These are phyloP conservation scores for Sigmodon hispidus DNA, from an alignment of 2,113 vertebrate genomes.

Conservation along the genomic window DNA sequence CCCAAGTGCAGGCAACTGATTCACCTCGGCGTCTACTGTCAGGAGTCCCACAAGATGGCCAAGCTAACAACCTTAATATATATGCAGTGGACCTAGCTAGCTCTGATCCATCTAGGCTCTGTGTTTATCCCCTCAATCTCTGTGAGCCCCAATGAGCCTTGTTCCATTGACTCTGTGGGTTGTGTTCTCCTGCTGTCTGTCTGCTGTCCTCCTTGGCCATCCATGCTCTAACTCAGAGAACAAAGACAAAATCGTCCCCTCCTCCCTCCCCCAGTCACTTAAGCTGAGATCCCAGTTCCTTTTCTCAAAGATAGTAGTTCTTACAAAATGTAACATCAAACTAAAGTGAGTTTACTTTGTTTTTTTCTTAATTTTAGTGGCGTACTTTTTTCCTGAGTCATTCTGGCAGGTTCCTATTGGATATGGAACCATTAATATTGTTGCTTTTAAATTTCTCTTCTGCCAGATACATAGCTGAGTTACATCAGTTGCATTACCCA, in stretches of 20 bases:
- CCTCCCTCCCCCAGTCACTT: too few relatives aligned
- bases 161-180: background rate
- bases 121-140: background rate
- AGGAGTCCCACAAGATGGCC: background rate
- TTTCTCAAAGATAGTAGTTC: conserved; percentile 10
- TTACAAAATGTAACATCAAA: conserved; percentile 1
- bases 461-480: conserved; percentile 2
- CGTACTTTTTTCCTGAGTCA: conserved; percentile 32
- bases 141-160: background rate
- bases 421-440: background rate
- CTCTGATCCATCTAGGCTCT: background rate
- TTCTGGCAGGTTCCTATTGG: background rate
- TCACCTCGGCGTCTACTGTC: background rate
- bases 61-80: background rate
- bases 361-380: conserved; percentile 1
- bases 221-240: conserved; percentile 36
- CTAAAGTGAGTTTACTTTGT: background rate
- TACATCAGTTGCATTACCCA: background rate
- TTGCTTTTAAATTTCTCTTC: conserved; percentile 19
- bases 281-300: background rate
- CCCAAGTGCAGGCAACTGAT: background rate
- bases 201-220: background rate
- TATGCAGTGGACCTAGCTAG: background rate
- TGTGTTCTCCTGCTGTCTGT: background rate
- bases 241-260: background rate